A percentile compares a stretch with the other conserved stretches of the same genome.
Evolutionary conservation across 2,888 invertebrate genomes (phyloP).

Genomic region (Daptonema setosum): DNA sequence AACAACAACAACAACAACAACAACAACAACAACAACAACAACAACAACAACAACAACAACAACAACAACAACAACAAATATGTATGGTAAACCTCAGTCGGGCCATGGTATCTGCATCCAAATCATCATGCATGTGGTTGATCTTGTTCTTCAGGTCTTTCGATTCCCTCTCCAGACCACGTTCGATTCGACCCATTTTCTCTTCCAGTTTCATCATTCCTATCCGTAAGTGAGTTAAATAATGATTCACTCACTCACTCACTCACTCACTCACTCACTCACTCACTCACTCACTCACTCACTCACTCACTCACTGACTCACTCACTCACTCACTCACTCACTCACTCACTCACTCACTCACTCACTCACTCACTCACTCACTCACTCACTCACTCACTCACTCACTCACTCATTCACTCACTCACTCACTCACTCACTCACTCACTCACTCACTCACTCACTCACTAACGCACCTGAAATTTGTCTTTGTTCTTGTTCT

Average conservation of each 20-base stretch:
- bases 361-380: background rate
- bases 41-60: too few relatives aligned
- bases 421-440: background rate
- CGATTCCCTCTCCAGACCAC: background rate
- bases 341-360: background rate
- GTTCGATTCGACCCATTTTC: background rate
- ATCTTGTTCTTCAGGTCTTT: background rate
- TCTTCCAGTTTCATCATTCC: background rate
- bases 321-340: background rate
- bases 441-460: background rate
- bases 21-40: too few relatives aligned
- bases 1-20: too few relatives aligned
- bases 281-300: background rate
- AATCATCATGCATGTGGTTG: background rate
- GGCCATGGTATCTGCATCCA: background rate
- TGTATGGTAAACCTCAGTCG: too few relatives aligned
- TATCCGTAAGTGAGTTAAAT: background rate
- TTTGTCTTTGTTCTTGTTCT: background rate
- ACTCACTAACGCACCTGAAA: too few relatives aligned
- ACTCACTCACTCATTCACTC: background rate
- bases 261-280: background rate
- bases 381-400: background rate
- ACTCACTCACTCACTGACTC: background rate
- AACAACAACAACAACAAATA: too few relatives aligned
- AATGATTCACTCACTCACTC: background rate